Conservation (phyloP, 2,113 vertebrate species). For the Thryonomys swinderianus region DNA sequence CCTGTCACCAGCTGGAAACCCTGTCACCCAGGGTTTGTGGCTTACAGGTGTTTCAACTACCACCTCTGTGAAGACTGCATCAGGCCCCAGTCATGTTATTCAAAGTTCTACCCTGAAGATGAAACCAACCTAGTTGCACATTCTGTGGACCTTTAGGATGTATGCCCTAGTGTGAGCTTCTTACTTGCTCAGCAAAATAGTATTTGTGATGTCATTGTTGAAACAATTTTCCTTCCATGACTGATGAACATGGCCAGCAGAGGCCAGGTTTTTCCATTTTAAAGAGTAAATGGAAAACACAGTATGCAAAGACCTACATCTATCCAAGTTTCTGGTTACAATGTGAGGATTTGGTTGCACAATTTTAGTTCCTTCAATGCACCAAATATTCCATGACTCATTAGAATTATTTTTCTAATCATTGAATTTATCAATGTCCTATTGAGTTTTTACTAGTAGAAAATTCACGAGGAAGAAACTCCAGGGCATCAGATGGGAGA, state of each 20-base stretch:
- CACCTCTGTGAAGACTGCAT: no score
- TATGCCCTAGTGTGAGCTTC: background rate
- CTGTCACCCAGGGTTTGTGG: no score
- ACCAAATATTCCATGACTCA: background rate
- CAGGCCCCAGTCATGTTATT: no score
- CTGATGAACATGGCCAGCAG: background rate
- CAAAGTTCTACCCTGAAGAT: background rate
- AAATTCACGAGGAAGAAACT: background rate
- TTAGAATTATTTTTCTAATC: background rate
- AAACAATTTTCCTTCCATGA: background rate
- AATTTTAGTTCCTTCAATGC: background rate
- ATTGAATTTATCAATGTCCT: background rate
- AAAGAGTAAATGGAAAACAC: background rate
- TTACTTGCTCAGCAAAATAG: background rate
- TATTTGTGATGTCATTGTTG: background rate
- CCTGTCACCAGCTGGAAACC: background rate
- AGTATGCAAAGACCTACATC: no score
- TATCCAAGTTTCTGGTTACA: background rate
- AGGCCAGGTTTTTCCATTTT: background rate
- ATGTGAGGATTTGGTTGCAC: background rate
- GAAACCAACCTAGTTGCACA: background rate
- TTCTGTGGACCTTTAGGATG: background rate
- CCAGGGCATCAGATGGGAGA: slow-evolving; percentile 94
- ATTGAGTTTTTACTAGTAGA: background rate
- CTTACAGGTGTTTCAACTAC: background rate